Conservation (phyloP, 2,113 vertebrate species). For the Chlamydotis undulata region DNA sequence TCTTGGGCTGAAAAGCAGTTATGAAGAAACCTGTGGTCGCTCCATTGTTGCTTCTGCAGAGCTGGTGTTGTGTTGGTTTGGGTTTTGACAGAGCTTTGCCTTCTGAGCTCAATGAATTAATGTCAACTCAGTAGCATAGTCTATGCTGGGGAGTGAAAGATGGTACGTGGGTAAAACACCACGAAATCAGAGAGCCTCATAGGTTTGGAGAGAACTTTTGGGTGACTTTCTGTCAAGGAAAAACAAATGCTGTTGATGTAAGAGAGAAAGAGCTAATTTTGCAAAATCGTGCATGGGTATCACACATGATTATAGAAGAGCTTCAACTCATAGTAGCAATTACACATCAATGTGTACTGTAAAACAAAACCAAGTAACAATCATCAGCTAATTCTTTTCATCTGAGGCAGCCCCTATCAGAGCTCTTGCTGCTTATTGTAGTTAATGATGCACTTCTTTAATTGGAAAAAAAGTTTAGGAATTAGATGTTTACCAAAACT, state of each 20-base stretch:
- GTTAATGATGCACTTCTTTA: neutral
- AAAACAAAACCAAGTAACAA: neutral
- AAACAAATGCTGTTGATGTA: neutral
- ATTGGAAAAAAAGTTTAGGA: neutral
- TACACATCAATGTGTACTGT: neutral
- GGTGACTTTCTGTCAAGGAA: neutral
- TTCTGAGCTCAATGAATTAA: neutral
- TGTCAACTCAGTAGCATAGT: accelerated
- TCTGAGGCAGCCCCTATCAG: neutral
- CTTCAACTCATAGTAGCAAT: neutral
- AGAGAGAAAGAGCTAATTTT: neutral
- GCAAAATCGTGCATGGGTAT: neutral
- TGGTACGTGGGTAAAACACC: neutral
- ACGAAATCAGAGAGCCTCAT: neutral
- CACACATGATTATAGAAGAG: neutral
- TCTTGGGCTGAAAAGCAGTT: neutral
- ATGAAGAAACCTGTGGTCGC: neutral
- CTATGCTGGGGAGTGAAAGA: neutral
- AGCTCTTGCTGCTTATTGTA: neutral
- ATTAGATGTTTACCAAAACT: neutral
- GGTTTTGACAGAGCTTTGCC: neutral
- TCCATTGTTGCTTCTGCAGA: neutral
- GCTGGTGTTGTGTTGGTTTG: accelerated
- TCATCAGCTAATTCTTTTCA: neutral
- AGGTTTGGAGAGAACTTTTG: neutral